Conservation (phyloP, 2,113 vertebrate genomes). For the Zapus hudsonius region DNA sequence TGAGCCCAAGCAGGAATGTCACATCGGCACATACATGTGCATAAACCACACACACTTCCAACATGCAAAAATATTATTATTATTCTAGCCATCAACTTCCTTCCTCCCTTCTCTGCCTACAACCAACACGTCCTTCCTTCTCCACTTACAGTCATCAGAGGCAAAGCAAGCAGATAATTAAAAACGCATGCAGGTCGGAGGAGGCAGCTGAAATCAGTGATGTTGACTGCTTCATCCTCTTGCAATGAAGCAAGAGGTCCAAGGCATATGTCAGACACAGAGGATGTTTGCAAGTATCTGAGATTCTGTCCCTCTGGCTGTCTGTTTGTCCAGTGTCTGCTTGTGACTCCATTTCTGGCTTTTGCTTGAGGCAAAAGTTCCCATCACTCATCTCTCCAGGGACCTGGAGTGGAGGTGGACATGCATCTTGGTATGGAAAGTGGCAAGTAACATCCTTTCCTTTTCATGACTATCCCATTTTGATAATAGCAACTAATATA, state of each 20-base stretch:
- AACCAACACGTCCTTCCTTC: background rate
- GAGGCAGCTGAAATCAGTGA: background rate
- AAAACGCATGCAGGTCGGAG: background rate
- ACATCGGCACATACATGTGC: too few species aligned
- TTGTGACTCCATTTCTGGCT: background rate
- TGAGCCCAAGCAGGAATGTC: too few species aligned
- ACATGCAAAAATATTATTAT: too few species aligned
- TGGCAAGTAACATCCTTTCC: background rate
- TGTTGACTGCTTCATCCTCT: accelerated
- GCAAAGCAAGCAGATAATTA: background rate
- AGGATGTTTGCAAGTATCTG: background rate
- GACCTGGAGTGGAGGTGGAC: background rate
- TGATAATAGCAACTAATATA: background rate
- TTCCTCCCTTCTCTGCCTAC: background rate
- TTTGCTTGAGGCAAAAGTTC: background rate
- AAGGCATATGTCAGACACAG: background rate
- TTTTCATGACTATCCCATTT: background rate
- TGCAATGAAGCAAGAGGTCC: background rate
- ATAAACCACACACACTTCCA: too few species aligned
- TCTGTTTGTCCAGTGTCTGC: background rate
- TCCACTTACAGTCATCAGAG: background rate
- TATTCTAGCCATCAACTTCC: background rate
- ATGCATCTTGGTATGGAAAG: background rate
- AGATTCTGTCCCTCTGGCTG: background rate
- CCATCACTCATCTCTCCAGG: background rate